phyloP scores from a whole-genome alignment of 2,113 vertebrate genomes.

The Silurus asotus region DNA sequence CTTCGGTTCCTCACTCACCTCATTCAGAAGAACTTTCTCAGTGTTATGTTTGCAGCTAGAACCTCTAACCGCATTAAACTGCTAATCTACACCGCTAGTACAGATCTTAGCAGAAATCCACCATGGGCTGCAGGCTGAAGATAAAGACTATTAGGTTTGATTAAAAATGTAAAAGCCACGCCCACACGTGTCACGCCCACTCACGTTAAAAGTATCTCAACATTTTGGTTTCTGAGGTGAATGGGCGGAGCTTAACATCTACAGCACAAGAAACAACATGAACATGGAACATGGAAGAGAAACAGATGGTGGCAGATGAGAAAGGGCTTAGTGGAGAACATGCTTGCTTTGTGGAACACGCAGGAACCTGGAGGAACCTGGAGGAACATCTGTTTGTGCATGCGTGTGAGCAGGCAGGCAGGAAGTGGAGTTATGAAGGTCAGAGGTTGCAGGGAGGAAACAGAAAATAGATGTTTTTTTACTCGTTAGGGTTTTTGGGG shows the following conservation, averaged over 20 bases:
- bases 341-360: conserved; percentile 79
- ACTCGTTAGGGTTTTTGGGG: neutral
- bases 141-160: neutral
- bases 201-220: too few species aligned
- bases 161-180: neutral
- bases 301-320: neutral
- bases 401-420: conserved; percentile 83
- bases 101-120: neutral
- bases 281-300: conserved; percentile 1
- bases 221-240: neutral
- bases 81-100: neutral
- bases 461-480: neutral
- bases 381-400: conserved; percentile 82
- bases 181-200: neutral
- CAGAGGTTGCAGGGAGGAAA: conserved; percentile 73
- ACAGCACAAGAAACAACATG: conserved; percentile 1
- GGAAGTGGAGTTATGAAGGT: conserved; percentile 71
- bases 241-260: neutral
- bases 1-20: too few species aligned
- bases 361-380: conserved; percentile 65
- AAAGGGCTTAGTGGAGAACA: conserved; percentile 77
- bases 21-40: too few species aligned
- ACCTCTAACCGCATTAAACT: neutral
- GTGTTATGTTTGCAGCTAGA: neutral
- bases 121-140: neutral